Conservation (phyloP, 2,113 vertebrate genomes). For the Rhinoderma darwinii region DNA sequence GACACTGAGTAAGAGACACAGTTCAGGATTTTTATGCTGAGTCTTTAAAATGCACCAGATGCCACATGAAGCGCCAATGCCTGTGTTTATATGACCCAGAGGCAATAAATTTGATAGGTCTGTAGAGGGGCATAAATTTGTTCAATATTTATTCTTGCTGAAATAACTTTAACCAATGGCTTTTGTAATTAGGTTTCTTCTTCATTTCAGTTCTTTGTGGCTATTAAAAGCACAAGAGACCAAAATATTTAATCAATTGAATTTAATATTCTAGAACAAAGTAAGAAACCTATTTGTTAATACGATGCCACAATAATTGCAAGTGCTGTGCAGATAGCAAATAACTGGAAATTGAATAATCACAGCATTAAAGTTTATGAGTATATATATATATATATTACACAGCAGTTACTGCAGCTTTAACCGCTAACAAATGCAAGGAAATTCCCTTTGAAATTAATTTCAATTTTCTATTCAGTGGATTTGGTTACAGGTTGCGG, state of each 20-base stretch:
- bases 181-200: constrained; percentile 57
- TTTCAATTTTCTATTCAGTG: constrained; percentile 12
- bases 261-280: constrained; percentile 50
- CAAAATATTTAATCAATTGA: constrained; percentile 57
- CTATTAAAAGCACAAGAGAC: constrained; percentile 47
- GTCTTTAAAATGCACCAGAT: constrained; percentile 60
- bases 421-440: constrained; percentile 23
- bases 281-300: constrained; percentile 46
- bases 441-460: constrained; percentile 36
- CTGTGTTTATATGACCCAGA: constrained; percentile 57
- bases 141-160: constrained; percentile 64
- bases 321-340: constrained; percentile 23
- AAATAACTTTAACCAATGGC: constrained; percentile 57
- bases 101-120: constrained; percentile 63
- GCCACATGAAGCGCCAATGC: constrained; percentile 40
- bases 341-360: constrained; percentile 53
- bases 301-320: constrained; percentile 30
- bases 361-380: constrained; percentile 55
- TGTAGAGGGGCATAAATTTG: constrained; percentile 63
- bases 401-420: constrained; percentile 16
- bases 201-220: constrained; percentile 40
- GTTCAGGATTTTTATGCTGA: constrained; percentile 33
- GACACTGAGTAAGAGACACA: constrained; percentile 6
- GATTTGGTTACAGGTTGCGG: background rate
- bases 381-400: constrained; percentile 45